Conservation (phyloP, 2,113 vertebrate species). For the Craseonycteris thonglongyai region DNA sequence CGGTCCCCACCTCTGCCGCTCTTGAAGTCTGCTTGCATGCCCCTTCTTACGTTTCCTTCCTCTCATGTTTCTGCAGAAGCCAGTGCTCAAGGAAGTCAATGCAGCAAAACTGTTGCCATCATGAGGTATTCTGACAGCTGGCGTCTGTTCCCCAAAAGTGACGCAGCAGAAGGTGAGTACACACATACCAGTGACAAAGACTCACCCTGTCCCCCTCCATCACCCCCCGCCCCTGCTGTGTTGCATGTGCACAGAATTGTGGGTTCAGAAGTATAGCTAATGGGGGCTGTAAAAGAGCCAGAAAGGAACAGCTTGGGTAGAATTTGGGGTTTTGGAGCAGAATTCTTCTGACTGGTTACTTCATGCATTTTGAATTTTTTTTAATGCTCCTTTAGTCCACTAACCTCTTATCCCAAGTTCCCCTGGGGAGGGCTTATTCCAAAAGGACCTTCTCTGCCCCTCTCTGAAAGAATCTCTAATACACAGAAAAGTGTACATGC, state of each 20-base stretch:
- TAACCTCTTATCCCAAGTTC: neutral
- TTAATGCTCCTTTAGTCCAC: neutral
- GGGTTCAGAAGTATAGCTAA: neutral
- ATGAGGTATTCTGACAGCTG: neutral
- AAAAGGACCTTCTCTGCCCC: neutral
- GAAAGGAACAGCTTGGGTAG: neutral
- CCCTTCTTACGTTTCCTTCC: neutral
- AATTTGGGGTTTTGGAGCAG: neutral
- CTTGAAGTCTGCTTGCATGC: accelerated
- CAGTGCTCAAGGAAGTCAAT: constrained; percentile 8
- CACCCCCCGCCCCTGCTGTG: neutral
- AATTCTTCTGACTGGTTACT: neutral
- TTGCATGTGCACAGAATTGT: neutral
- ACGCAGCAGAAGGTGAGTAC: accelerated
- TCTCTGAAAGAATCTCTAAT: neutral
- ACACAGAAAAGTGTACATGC: neutral
- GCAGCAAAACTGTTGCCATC: neutral
- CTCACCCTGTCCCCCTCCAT: no score
- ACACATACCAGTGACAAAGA: neutral
- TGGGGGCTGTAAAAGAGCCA: neutral
- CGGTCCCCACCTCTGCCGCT: no score
- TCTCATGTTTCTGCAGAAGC: neutral
- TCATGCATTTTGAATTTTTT: neutral
- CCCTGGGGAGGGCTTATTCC: neutral
- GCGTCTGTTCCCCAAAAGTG: neutral